Conservation (phyloP, 1,140 invertebrate genomes). For the Aricia agestis region DNA sequence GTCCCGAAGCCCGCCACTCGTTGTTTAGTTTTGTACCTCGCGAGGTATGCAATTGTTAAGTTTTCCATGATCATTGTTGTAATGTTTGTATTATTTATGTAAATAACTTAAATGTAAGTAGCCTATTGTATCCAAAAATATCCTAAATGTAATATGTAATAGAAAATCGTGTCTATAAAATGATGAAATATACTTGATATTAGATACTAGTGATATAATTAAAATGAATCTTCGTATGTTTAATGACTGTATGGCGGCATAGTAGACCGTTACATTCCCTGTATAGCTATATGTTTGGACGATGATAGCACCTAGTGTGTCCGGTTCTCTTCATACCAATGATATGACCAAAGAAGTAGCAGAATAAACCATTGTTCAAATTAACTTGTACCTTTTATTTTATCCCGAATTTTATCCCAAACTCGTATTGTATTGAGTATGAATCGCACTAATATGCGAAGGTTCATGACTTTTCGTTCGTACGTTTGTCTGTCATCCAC, state of each 20-base stretch:
- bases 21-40: slow-evolving; percentile 66
- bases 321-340: slow-evolving; percentile 66
- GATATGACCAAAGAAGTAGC: slow-evolving; percentile 75
- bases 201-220: slow-evolving; percentile 57
- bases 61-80: slow-evolving; percentile 68
- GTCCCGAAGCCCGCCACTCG: slow-evolving; percentile 38
- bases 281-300: slow-evolving; percentile 39
- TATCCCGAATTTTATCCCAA: not conserved
- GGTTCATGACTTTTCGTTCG: too few relatives aligned
- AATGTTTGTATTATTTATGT: slow-evolving; percentile 74
- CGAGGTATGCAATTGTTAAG: slow-evolving; percentile 63
- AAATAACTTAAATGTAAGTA: slow-evolving; percentile 63
- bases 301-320: slow-evolving; percentile 41
- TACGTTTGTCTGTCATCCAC: too few relatives aligned
- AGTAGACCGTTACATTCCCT: slow-evolving; percentile 53
- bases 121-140: slow-evolving; percentile 49
- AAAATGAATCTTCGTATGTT: slow-evolving; percentile 38
- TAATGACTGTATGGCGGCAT: slow-evolving; percentile 47
- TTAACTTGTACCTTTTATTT: slow-evolving; percentile 39
- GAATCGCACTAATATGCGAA: too few relatives aligned
- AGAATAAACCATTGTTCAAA: slow-evolving; percentile 69
- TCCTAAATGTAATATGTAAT: slow-evolving; percentile 24
- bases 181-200: slow-evolving; percentile 62
- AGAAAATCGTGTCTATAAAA: slow-evolving; percentile 30
- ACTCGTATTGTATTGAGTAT: too few relatives aligned